Evolutionary conservation across 2,888 invertebrate species (phyloP), one percentile per base, ranked within the genome.

Genomic region (Emmelina monodactyla): DNA sequence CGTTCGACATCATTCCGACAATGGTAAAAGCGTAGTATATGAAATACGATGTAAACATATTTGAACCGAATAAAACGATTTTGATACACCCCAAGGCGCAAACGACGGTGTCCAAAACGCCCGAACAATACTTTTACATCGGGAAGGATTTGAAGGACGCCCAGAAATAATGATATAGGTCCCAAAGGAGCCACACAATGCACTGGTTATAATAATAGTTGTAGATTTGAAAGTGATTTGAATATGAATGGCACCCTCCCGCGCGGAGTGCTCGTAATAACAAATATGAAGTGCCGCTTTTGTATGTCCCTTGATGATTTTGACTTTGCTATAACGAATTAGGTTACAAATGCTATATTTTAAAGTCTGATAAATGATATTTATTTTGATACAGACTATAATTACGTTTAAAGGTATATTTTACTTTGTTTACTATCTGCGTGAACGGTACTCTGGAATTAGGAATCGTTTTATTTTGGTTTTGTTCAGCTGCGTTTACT

Each of bases 211-310:
- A 79, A 79, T 79, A 78, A 78, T 78, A 78, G 78, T 76, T 75
- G 75, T 76, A 75, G 73, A 76, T 78, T 76, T 75, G 72, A 75
- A 66, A 73, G 70, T 70, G 60, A 78, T 78, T 78, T 78, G 71
- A 76, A 78, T 79, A 73, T 79, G 76, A 78, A 78, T 76, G 62
- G 66, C 57, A 55, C 75, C 78, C 76, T 76, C 73, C 70, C 69
- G 76, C 69, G 72, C 60, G 51, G n/a, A 25, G 53, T 53, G 59
- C 57, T 66, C 65, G 62, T 69, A 73, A 78, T 78, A 78, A 78
- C 76, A 76, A 76, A 76, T 78, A 76, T 75, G 73, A 73, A 73
- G 76, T 75, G 72, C 71, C 62, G 68, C 72, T 55, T 73, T 73
- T 66, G 61, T 68, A 45, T 43, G 47, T 55, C 58, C 66, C 75